These are phyloP conservation scores for Ectropis grisescens DNA, from an alignment of 1,140 invertebrate genomes.

Conservation along the genomic window DNA sequence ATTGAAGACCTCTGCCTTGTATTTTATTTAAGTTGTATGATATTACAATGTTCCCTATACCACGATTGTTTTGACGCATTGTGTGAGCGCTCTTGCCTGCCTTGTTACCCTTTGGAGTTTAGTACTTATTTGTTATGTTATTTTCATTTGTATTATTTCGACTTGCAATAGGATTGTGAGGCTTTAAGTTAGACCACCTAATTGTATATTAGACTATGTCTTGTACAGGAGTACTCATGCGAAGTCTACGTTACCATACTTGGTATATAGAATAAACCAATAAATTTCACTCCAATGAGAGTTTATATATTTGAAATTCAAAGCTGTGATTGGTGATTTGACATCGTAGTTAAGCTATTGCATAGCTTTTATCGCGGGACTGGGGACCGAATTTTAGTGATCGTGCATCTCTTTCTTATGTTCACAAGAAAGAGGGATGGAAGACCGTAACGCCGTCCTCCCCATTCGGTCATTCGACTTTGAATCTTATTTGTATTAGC, in stretches of 20 bases:
- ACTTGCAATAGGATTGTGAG: slow-evolving; percentile 10
- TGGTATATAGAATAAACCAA: too few relatives aligned
- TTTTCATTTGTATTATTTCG: slow-evolving; percentile 11
- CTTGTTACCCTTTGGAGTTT: slow-evolving; percentile 32
- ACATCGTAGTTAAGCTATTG: not conserved
- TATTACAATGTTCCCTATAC: slow-evolving; percentile 11
- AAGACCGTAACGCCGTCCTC: too few relatives aligned
- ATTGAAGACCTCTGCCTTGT: slow-evolving; percentile 3
- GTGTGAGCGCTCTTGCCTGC: slow-evolving; percentile 44
- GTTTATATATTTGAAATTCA: not conserved
- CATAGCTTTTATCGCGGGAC: too few relatives aligned
- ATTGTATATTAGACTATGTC: not conserved
- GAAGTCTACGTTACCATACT: too few relatives aligned
- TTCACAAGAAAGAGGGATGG: too few relatives aligned
- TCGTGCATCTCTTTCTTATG: too few relatives aligned
- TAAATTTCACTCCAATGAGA: too few relatives aligned
- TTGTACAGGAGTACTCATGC: too few relatives aligned
- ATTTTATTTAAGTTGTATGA: slow-evolving; percentile 30
- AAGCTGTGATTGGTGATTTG: slow-evolving; percentile 1
- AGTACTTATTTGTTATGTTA: slow-evolving; percentile 15
- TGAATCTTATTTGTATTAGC: too few relatives aligned
- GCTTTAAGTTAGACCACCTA: slow-evolving; percentile 42
- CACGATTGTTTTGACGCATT: slow-evolving; percentile 12
- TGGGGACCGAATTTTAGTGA: too few relatives aligned
- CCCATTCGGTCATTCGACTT: too few relatives aligned